Conservation (phyloP, 2,888 invertebrate species). For the Phortica okadai region DNA sequence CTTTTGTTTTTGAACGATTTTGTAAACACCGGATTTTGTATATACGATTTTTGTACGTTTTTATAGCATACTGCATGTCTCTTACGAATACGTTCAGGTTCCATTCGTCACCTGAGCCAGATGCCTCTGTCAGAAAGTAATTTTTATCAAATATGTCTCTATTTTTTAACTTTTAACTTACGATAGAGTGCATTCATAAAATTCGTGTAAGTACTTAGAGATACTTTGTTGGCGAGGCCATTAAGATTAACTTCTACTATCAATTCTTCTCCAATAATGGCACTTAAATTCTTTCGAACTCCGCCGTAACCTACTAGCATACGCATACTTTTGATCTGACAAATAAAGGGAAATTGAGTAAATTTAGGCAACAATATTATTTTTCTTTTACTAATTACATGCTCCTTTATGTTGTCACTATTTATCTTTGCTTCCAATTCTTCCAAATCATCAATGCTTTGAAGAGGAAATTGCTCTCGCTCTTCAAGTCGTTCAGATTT, state of each 20-base stretch:
- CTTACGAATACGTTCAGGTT: not conserved
- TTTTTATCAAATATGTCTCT: not conserved
- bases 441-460: not conserved
- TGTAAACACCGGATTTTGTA: not conserved
- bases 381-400: not conserved
- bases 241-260: not conserved
- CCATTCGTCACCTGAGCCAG: not conserved
- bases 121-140: slow-evolving; percentile 1
- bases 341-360: not conserved
- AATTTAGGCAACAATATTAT: too few species aligned
- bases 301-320: not conserved
- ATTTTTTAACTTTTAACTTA: not conserved
- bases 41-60: not conserved
- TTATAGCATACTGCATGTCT: not conserved
- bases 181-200: not conserved
- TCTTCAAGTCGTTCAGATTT: not conserved
- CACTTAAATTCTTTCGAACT: not conserved
- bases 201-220: not conserved
- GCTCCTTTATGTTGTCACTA: not conserved
- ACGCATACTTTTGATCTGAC: not conserved
- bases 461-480: not conserved
- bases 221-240: not conserved
- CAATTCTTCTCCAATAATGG: not conserved
- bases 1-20: too few species aligned
- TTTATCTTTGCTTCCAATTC: not conserved